A percentile compares a stretch with the other conserved stretches of the same genome.
Evolutionary conservation across 2,797 vertebrate genomes (phyloP).

Genomic region (Poeciliopsis gracilis): DNA sequence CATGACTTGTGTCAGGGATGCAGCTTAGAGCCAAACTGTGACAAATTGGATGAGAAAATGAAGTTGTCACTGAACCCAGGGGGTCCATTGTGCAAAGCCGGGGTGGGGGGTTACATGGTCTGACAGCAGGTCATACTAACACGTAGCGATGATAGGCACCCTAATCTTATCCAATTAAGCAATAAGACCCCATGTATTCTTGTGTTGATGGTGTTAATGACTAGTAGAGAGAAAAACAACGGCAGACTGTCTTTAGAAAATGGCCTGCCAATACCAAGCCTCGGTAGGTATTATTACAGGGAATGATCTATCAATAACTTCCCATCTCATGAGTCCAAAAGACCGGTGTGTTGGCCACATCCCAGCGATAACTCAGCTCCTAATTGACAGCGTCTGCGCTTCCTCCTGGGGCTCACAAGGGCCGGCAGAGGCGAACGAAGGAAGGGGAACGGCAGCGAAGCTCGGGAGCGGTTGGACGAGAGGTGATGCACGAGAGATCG

Average conservation of each 20-base stretch:
- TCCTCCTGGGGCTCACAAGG: constrained; percentile 43
- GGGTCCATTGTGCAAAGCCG: constrained; percentile 47
- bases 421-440: constrained; percentile 45
- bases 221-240: constrained; percentile 14
- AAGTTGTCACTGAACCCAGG: constrained; percentile 52
- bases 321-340: constrained; percentile 45
- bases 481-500: constrained; percentile 48
- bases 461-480: constrained; percentile 5
- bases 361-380: constrained; percentile 53
- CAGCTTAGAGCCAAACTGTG: constrained; percentile 57
- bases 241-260: constrained; percentile 37
- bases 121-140: constrained; percentile 37
- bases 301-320: constrained; percentile 59
- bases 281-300: constrained; percentile 57
- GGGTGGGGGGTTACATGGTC: constrained; percentile 37
- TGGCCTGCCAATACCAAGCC: constrained; percentile 48
- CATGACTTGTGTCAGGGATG: constrained; percentile 40
- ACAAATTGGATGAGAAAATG: constrained; percentile 62
- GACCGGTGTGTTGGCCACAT: constrained; percentile 46
- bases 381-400: constrained; percentile 56
- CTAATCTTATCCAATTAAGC: constrained; percentile 29
- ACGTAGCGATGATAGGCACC: constrained; percentile 34
- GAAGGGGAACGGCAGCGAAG: constrained; percentile 23
- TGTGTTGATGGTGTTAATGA: constrained; percentile 35
- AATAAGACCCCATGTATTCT: constrained; percentile 3